These are phyloP conservation scores for Xestia ashworthii DNA, from an alignment of 2,888 invertebrate genomes.

Conservation along the genomic window DNA sequence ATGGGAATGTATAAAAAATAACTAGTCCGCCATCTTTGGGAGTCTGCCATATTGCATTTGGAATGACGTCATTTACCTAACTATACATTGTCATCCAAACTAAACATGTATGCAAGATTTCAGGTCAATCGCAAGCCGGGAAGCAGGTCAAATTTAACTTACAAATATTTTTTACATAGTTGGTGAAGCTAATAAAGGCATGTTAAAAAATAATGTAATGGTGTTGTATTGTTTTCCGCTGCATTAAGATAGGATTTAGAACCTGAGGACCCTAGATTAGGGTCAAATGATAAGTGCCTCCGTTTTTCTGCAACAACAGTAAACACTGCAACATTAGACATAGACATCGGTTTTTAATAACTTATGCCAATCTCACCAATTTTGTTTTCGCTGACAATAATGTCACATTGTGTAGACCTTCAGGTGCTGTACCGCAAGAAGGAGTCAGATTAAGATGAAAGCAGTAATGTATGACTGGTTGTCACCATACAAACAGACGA, in stretches of 20 bases:
- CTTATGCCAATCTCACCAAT: neutral
- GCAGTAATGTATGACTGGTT: neutral
- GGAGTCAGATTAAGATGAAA: neutral
- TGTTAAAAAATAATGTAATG: neutral
- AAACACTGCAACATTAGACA: neutral
- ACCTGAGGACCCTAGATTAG: neutral
- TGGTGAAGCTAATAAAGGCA: too few species aligned
- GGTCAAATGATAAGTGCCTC: neutral
- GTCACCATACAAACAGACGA: conserved; percentile 22
- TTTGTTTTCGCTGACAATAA: neutral
- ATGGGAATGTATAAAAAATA: too few species aligned
- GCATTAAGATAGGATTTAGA: neutral
- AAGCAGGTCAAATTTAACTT: too few species aligned
- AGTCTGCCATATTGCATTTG: too few species aligned
- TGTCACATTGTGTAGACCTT: neutral
- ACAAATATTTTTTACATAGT: too few species aligned
- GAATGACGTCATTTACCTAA: too few species aligned
- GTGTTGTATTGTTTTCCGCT: neutral
- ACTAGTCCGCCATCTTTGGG: too few species aligned
- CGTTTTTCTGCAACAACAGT: neutral
- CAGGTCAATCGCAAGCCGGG: too few species aligned
- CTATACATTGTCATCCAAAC: too few species aligned
- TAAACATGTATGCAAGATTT: too few species aligned
- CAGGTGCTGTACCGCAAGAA: neutral
- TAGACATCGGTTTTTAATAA: neutral